Conservation (phyloP, 1,140 invertebrate species). For the Melitaea cinxia region DNA sequence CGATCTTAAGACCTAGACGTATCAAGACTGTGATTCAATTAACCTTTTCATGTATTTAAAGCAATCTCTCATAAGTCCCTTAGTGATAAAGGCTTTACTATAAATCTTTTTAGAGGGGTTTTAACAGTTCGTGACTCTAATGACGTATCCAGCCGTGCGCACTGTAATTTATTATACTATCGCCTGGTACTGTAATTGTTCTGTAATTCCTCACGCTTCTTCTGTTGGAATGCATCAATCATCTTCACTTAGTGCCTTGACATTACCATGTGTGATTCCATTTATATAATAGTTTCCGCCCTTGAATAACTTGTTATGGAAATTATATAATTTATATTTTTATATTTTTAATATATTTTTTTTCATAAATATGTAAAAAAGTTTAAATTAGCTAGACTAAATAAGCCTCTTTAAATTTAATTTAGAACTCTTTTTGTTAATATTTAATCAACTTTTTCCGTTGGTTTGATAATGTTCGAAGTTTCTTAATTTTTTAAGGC, state of each 20-base stretch:
- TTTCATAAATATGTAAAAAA: too few relatives aligned
- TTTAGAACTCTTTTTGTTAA: too few relatives aligned
- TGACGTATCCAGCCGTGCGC: slow-evolving; percentile 40
- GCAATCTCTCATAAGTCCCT: slow-evolving; percentile 21
- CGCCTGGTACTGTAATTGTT: slow-evolving; percentile 29
- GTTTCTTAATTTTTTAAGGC: too few relatives aligned
- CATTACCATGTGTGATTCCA: not conserved
- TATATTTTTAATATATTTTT: too few relatives aligned
- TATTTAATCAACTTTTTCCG: too few relatives aligned
- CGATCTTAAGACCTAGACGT: slow-evolving; percentile 14
- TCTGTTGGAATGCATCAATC: slow-evolving; percentile 32
- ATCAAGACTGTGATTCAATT: slow-evolving; percentile 36
- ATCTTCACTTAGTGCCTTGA: slow-evolving; percentile 32
- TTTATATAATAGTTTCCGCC: slow-evolving; percentile 2
- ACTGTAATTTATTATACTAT: slow-evolving; percentile 54
- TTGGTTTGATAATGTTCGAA: too few relatives aligned
- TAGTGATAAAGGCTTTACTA: slow-evolving; percentile 44
- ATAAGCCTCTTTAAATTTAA: too few relatives aligned
- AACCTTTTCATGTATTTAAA: slow-evolving; percentile 32
- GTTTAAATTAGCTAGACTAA: too few relatives aligned
- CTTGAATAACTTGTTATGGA: not conserved
- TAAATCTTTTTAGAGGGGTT: slow-evolving; percentile 58
- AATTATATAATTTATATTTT: not conserved
- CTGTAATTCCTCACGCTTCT: slow-evolving; percentile 34
- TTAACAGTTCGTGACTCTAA: slow-evolving; percentile 67